These are phyloP conservation scores for Nemapogon koenigi DNA, from an alignment of 2,888 invertebrate species.

Conservation along the genomic window DNA sequence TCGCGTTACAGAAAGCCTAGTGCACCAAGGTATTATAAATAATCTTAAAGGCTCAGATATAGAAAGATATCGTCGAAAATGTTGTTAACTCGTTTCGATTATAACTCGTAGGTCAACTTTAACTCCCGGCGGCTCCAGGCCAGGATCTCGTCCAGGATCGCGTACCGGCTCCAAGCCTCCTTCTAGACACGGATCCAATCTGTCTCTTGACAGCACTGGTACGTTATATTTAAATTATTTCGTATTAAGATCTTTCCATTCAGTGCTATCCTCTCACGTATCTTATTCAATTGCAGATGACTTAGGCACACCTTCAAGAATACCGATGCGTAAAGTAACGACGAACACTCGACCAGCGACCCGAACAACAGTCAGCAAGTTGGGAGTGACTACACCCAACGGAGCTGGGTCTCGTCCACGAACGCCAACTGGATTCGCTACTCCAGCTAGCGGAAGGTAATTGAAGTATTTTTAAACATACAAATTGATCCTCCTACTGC, in stretches of 20 bases:
- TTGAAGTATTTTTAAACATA: no score
- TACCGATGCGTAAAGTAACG: conserved; percentile 74
- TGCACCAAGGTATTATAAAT: conserved; percentile 41
- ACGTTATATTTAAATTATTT: no score
- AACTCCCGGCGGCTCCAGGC: conserved; percentile 83
- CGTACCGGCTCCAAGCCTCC: conserved; percentile 90
- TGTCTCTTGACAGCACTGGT: conserved; percentile 90
- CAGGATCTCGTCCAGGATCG: conserved; percentile 85
- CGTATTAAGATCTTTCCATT: no score
- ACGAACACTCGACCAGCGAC: conserved; percentile 66
- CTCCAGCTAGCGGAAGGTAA: conserved; percentile 82
- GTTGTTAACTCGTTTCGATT: no score
- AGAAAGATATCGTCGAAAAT: no score
- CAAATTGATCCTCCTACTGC: no score
- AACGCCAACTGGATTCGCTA: conserved; percentile 80
- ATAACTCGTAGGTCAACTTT: conserved; percentile 63
- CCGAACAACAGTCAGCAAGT: conserved; percentile 67
- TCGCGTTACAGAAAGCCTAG: conserved; percentile 74
- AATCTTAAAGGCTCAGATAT: not conserved
- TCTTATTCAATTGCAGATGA: no score
- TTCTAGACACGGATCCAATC: conserved; percentile 91
- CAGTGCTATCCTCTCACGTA: no score
- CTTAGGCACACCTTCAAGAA: conserved; percentile 77
- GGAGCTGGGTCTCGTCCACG: conserved; percentile 69
- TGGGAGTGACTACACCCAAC: conserved; percentile 65